These are phyloP conservation scores for Sebastes diploproa DNA, from an alignment of 2,797 vertebrate genomes.

Conservation along the genomic window DNA sequence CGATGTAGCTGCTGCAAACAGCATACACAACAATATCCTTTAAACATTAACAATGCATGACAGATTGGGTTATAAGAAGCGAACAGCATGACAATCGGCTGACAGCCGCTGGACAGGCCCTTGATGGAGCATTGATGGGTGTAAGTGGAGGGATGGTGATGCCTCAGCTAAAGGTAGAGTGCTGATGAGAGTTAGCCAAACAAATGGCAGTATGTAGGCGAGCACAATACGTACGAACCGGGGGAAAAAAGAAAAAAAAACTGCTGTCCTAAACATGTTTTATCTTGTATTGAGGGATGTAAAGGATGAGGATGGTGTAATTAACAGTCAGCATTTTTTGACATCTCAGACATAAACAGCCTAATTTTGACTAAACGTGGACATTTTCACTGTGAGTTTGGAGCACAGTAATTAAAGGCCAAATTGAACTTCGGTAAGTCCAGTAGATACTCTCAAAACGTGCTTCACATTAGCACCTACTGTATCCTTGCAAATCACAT, in stretches of 20 bases:
- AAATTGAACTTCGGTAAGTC: not conserved
- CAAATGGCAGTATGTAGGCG: slow-evolving; percentile 10
- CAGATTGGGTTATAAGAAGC: slow-evolving; percentile 53
- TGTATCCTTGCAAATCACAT: slow-evolving; percentile 5
- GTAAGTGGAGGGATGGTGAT: slow-evolving; percentile 32
- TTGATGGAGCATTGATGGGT: slow-evolving; percentile 57
- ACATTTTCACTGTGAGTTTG: not conserved
- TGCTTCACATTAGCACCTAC: not conserved
- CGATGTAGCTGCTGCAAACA: slow-evolving; percentile 39
- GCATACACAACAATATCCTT: slow-evolving; percentile 25
- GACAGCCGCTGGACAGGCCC: slow-evolving; percentile 52
- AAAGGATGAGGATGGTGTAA: not conserved
- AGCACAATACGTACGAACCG: not conserved
- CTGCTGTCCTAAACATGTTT: slow-evolving; percentile 9
- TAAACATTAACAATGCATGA: slow-evolving; percentile 63
- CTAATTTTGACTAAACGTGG: not conserved
- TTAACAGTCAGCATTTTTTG: slow-evolving; percentile 1
- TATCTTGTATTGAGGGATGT: not conserved
- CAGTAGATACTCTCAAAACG: not conserved
- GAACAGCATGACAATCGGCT: slow-evolving; percentile 54
- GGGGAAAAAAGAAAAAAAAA: not conserved
- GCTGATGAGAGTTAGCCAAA: slow-evolving; percentile 40
- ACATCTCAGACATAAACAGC: not conserved
- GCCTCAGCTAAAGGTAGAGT: slow-evolving; percentile 58
- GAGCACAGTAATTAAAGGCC: slow-evolving; percentile 11